phyloP scores from a whole-genome alignment of 2,113 vertebrate species.

The Entelurus aequoreus region DNA sequence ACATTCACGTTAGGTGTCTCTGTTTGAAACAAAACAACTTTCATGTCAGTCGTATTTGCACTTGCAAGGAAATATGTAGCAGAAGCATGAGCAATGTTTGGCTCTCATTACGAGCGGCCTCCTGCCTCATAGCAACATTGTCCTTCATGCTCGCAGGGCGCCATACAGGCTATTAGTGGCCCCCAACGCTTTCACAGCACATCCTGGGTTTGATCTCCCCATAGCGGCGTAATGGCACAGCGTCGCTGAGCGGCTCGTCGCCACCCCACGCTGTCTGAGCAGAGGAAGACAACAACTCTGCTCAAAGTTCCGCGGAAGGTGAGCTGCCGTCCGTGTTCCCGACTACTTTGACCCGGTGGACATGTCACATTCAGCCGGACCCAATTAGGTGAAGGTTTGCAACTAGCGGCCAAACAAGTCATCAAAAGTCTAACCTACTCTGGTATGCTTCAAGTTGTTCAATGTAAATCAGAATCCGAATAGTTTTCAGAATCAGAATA shows the following conservation, averaged over 20 bases:
- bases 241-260: slow-evolving; percentile 19
- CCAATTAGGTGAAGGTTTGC: neutral
- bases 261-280: slow-evolving; percentile 1
- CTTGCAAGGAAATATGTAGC: neutral
- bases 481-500: no score
- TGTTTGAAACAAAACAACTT: neutral
- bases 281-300: neutral
- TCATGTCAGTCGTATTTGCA: neutral
- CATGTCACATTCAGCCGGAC: neutral
- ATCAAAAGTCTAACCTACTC: neutral
- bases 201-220: slow-evolving; percentile 38
- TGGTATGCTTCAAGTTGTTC: no score
- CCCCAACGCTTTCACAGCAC: slow-evolving; percentile 37
- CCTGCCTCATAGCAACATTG: slow-evolving; percentile 29
- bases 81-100: neutral
- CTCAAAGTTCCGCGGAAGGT: neutral
- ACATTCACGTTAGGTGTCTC: no score
- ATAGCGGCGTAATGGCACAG: slow-evolving; percentile 36
- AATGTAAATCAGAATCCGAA: no score
- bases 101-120: slow-evolving; percentile 44
- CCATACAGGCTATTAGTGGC: slow-evolving; percentile 27
- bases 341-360: neutral
- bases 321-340: neutral
- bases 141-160: slow-evolving; percentile 19
- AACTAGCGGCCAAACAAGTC: no score